These are phyloP conservation scores for Epinephelus lanceolatus DNA, from an alignment of 2,113 vertebrate species.

Conservation along the genomic window DNA sequence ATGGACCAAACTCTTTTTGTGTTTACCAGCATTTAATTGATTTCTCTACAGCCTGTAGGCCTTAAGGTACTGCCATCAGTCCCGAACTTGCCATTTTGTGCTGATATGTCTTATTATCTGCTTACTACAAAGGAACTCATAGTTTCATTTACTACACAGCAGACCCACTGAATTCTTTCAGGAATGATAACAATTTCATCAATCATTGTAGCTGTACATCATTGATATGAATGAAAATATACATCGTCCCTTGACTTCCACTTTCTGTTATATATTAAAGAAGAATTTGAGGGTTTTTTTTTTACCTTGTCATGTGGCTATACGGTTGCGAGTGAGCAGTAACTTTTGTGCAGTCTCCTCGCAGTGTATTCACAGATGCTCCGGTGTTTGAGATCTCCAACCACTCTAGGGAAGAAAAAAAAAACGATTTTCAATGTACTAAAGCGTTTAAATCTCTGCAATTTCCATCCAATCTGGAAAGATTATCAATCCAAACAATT, in stretches of 20 bases:
- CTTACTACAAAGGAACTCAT: slow-evolving; percentile 9
- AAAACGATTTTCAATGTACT: too few relatives aligned
- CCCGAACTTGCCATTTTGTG: slow-evolving; percentile 30
- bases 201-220: neutral
- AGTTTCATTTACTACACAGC: slow-evolving; percentile 9
- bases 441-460: too few relatives aligned
- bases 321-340: neutral
- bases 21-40: slow-evolving; percentile 26
- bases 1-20: slow-evolving; percentile 45
- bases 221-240: slow-evolving; percentile 8
- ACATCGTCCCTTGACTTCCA: neutral
- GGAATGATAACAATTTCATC: neutral
- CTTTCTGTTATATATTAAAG: neutral
- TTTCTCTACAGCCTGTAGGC: slow-evolving; percentile 30
- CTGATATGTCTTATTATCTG: neutral
- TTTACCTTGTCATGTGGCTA: neutral
- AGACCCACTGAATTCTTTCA: neutral
- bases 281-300: neutral
- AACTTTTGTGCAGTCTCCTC: neutral
- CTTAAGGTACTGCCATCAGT: slow-evolving; percentile 1
- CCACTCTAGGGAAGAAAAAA: too few relatives aligned
- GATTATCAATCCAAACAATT: too few relatives aligned
- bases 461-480: neutral
- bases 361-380: neutral
- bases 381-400: neutral